Percentiles rank a stretch among this genome's conserved stretches.
These are phyloP conservation scores for Phengaris alcon DNA, from an alignment of 2,888 invertebrate species.

Conservation along the genomic window DNA sequence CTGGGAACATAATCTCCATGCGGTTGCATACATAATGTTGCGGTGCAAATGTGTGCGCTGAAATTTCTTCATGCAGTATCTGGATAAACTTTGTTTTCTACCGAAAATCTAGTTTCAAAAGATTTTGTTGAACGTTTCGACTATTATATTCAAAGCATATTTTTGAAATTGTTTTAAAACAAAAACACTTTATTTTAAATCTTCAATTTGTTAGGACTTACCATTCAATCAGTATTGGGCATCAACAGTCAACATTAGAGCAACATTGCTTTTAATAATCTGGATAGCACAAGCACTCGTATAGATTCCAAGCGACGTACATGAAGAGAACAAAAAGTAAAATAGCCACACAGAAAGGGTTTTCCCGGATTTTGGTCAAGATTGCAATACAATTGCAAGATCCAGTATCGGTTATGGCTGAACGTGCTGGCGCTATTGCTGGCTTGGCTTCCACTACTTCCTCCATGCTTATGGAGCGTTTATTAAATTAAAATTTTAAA, in stretches of 20 bases:
- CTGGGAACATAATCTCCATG: constrained; percentile 24
- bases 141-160: background rate
- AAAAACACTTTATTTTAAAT: background rate
- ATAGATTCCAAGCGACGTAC: constrained; percentile 10
- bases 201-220: background rate
- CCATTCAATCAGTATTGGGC: background rate
- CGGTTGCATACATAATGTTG: constrained; percentile 24
- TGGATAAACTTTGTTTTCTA: background rate
- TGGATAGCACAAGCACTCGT: background rate
- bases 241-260: too few relatives aligned
- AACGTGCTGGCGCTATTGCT: background rate
- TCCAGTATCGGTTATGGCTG: background rate
- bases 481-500: background rate
- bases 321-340: background rate
- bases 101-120: constrained; percentile 2
- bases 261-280: background rate
- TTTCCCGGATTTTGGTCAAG: constrained; percentile 8
- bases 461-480: background rate
- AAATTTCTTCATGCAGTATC: background rate
- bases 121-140: background rate
- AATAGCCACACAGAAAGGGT: background rate
- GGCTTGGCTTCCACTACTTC: background rate
- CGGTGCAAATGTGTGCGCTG: constrained; percentile 12
- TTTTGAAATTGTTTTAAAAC: background rate
- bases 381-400: background rate